Base-by-base conservation (phyloP, 2,797 vertebrate genomes). In the Sebastes oblongus region DNA sequence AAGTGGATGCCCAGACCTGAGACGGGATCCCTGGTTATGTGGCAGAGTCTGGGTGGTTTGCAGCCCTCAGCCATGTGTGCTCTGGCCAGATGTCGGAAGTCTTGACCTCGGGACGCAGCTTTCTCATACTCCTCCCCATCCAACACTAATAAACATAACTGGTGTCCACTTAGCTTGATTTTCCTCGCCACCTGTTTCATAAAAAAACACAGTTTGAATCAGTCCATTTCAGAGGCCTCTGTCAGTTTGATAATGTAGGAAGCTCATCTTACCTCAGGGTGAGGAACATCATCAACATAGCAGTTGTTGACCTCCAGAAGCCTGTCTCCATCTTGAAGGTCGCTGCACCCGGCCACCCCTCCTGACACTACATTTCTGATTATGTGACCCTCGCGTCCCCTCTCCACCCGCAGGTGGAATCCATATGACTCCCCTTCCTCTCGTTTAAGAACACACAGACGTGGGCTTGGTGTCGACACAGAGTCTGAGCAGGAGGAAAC, bases 231-330 rank as follows among this genome's bases (percentile, higher is more conserved):
- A 22, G 39, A 70, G 4, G 13, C 11, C 6, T 76, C n/a, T 61
- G 39, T 70, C 0, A 24, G 22, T 30, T 56, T 22, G 10, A 66
- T 65, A 12, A 71, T 60, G 14, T 9, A 13, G 4, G 13, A 22
- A 25, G 18, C 16, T 78, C 5, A 11, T 70, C 74, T 46, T 72
- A 93, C 93, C 72, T 94, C 91, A 25, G 22, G 20, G 82, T 97
- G 96, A 72, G 94, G 93, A 82, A 88, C 78, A 83, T 95, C 84
- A 36, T 97, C 96, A 67, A 98, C 96, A 0, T 92, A 95, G 14
- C 90, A 89, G 67, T 93, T 93, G 52, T 99, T 98, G 91, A 99
- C 96, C 70, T 97, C 97, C 36, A 99, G 94, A 52, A 99, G 94
- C 24, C 94, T 91, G 91, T 99, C 98, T 30, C 97, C 97, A 0